These are phyloP conservation scores for Pycnomerus fuliginosus DNA, from an alignment of 2,888 invertebrate genomes.

Conservation along the genomic window DNA sequence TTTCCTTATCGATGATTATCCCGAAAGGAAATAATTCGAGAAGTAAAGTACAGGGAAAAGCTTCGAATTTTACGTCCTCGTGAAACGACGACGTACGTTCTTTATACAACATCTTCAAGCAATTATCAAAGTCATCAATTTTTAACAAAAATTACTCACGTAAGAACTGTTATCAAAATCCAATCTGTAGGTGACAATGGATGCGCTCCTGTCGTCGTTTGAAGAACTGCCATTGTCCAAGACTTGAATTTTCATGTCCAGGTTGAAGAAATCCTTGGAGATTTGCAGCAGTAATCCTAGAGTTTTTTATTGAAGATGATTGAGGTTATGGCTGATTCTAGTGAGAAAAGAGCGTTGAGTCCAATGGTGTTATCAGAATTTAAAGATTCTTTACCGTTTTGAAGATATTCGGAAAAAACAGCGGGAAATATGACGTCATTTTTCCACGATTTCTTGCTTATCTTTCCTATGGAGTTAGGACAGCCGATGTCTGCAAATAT, in stretches of 20 bases:
- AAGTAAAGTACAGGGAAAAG: conserved; percentile 67
- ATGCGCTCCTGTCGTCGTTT: conserved; percentile 51
- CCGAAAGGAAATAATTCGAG: conserved; percentile 85
- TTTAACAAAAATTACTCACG: too few species aligned
- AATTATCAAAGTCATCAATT: conserved; percentile 42
- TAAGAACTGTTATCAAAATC: conserved; percentile 84
- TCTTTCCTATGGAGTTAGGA: too few species aligned
- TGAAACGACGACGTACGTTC: conserved; percentile 29
- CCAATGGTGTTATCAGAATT: too few species aligned
- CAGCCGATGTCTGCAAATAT: too few species aligned
- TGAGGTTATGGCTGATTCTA: too few species aligned
- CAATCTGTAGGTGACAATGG: conserved; percentile 68
- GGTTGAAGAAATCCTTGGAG: conserved; percentile 76
- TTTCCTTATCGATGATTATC: conserved; percentile 70
- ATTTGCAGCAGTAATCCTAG: too few species aligned
- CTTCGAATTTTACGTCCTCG: conserved; percentile 49
- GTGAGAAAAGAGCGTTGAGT: too few species aligned
- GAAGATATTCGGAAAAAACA: too few species aligned
- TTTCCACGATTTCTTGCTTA: too few species aligned
- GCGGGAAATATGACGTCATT: too few species aligned
- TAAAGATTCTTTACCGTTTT: too few species aligned
- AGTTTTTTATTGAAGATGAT: too few species aligned
- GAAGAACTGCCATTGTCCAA: conserved; percentile 61
- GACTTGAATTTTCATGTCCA: conserved; percentile 67
- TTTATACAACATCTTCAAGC: conserved; percentile 35